Evolutionary conservation across 2,888 invertebrate genomes (phyloP), one percentile per base, ranked within the genome.

Genomic region (Noctuana brunneofusca): DNA sequence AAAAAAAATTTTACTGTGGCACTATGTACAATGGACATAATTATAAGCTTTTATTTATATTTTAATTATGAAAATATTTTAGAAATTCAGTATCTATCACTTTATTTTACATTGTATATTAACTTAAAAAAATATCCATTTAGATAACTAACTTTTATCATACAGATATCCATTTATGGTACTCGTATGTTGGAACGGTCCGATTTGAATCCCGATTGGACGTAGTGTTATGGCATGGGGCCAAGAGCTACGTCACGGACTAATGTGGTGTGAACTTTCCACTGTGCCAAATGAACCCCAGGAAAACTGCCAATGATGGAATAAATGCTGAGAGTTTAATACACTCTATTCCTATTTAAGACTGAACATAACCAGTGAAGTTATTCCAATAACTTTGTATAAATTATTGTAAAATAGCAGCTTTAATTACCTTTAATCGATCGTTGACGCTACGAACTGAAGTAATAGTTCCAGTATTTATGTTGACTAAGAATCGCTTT

Each of bases 191-290:
- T 69, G 71, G 67, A 70, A 71, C 66, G 70, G 56, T 24, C 11
- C 32, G 9, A 55, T 62, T 56, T 62, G 49, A 62, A 62, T 62
- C 55, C 68, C 67, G 66, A 71, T 70, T 66, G 65, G 71, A 69
- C 70, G 73, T 59, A 72, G 73, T 69, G 64, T 67, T 67, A 75
- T 88, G 87, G 89, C 87, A 71, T 65, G 52, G 64, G 69, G 85
- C 87, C 88, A 87, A 87, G 58, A 76, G 76, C 71, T 75, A 71
- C 75, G 71, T 70, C 69, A 71, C 68, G 73, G 74, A 74, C 81
- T 84, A 86, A 87, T 87, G 81, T 83, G 78, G 85, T 87, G 87
- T 81, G 81, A 89, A 87, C 76, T 80, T 84, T 79, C 79, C 75
- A 74, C 80, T 71, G 69, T 84, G 84, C 84, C 86, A 86, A 88